Conservation (phyloP, 2,113 vertebrate genomes). For the Pedetes capensis region DNA sequence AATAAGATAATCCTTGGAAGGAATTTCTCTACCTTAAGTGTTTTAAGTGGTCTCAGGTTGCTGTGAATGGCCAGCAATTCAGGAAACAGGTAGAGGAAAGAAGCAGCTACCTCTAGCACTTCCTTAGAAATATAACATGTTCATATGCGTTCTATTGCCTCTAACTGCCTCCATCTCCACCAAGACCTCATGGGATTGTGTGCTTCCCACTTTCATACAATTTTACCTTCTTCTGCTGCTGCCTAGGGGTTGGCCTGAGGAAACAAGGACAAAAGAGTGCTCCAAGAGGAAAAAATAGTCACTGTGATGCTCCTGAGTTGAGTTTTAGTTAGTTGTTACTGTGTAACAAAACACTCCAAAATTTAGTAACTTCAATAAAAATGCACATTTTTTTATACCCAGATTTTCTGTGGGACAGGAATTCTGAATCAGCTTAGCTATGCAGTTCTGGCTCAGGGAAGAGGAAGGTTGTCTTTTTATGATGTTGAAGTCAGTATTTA, state of each 20-base stretch:
- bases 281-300: background rate
- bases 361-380: constrained; percentile 6
- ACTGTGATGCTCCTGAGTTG: background rate
- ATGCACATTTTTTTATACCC: background rate
- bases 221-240: background rate
- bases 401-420: background rate
- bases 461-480: background rate
- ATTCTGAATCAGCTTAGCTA: background rate
- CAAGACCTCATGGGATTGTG: background rate
- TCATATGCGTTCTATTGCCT: background rate
- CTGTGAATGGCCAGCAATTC: background rate
- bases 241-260: background rate
- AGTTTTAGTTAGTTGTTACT: background rate
- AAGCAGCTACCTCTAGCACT: background rate
- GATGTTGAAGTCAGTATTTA: background rate
- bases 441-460: background rate
- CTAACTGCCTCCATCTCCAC: background rate
- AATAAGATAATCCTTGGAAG: background rate
- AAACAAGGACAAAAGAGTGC: background rate
- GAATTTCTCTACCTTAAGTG: background rate
- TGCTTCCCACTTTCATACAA: background rate
- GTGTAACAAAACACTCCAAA: constrained; percentile 15
- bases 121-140: background rate
- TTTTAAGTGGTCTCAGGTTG: background rate
- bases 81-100: background rate